Evolutionary conservation across 2,888 invertebrate species (phyloP).

Genomic region (Idaea biselata): DNA sequence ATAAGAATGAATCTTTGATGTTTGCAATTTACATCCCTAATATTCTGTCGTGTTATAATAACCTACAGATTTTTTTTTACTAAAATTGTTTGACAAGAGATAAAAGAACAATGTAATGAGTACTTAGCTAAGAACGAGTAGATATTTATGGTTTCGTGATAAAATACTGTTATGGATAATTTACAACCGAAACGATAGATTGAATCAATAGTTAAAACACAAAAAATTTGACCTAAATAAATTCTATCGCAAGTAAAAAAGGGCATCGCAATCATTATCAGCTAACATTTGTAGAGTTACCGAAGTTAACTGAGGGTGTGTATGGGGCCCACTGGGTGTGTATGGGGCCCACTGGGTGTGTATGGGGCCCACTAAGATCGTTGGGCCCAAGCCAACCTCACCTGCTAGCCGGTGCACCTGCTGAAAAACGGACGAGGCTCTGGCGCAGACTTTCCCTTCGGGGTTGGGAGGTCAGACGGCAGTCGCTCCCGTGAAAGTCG

Average conservation of each 20-base stretch:
- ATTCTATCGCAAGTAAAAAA: background rate
- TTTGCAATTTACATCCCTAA: background rate
- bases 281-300: background rate
- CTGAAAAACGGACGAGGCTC: too few species aligned
- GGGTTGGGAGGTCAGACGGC: too few species aligned
- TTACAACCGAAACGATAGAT: background rate
- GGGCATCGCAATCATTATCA: background rate
- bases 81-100: background rate
- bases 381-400: too few species aligned
- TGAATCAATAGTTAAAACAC: background rate
- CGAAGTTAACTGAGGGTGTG: background rate
- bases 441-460: too few species aligned
- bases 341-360: too few species aligned
- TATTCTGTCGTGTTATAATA: background rate
- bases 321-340: too few species aligned
- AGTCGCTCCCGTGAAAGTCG: too few species aligned
- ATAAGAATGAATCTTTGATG: background rate
- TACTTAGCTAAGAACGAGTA: background rate
- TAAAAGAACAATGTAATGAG: background rate
- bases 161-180: background rate
- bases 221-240: background rate
- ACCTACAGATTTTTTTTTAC: background rate
- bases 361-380: too few species aligned
- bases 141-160: background rate
- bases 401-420: too few species aligned